Base-by-base conservation (phyloP, 2,888 invertebrate genomes). In the Caenorhabditis japonica region DNA sequence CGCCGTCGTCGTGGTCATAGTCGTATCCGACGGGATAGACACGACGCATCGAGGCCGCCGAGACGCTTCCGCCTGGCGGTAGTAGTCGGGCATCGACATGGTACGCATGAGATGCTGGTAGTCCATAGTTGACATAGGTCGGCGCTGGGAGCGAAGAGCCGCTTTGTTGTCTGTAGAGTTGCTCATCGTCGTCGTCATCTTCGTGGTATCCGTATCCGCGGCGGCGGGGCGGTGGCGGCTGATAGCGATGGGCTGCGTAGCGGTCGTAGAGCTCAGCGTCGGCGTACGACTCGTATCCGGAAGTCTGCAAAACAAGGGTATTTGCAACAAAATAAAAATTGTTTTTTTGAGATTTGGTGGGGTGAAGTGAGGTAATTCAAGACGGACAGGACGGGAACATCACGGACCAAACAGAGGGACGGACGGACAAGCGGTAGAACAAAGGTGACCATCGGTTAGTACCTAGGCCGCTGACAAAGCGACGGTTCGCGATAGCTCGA, bases 181-280 rank as follows among this genome's bases (percentile, higher is more conserved):
- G 39, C 15, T 58, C 60, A 46, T 64, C 59, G 27, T 53, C 44
- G 56, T 53, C n/a, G n/a, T 58, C 60, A 46, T 64, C 59, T 30
- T 53, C 44, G 56, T 53, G 44, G 59, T 36, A 3, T n/a, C 43
- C 49, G 59, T 36, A 3, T n/a, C 43, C 53, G 17, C 60, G 55
- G 12, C 44, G 5, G 12, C 44, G n/a, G n/a, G n/a, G n/a, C n/a
- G n/a, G n/a, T n/a, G n/a, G 62, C 47, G 56, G 62, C 15, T 59
- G 49, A 49, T 81, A 81, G 27, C 81, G 77, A 69, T 79, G 79
- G 36, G 74, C 75, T 47, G 77, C 74, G 61, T 76, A 81, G 47
- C 79, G 76, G 61, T 76, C 77, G 76, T 74, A 71, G 68, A 76
- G 75, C 47, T 76, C 75, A 49, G 69, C 59, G 49, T 75, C 75